Evolutionary conservation across 2,797 vertebrate species (phyloP).

Genomic region (Ispidina picta): DNA sequence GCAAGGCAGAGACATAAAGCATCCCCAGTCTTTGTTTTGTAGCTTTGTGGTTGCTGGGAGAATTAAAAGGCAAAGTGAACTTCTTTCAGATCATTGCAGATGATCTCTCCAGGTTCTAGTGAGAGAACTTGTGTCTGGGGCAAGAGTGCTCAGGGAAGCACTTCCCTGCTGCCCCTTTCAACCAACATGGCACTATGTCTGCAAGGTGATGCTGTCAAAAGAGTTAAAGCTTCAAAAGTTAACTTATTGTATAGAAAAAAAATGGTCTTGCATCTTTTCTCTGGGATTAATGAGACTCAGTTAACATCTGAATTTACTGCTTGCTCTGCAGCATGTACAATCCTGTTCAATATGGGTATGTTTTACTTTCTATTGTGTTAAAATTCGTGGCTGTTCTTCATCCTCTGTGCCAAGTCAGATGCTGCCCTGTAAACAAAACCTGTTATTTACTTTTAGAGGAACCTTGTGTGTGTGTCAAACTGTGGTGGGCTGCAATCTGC

Average conservation of each 20-base stretch:
- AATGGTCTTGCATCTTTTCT: background rate
- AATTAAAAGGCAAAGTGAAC: background rate
- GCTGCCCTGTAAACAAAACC: background rate
- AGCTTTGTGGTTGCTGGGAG: background rate
- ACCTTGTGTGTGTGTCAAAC: background rate
- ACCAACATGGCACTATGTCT: background rate
- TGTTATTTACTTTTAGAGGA: background rate
- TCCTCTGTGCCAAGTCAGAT: background rate
- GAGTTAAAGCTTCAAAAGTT: background rate
- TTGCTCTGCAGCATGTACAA: background rate
- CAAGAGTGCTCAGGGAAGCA: background rate
- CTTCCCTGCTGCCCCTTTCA: background rate
- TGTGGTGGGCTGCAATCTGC: background rate
- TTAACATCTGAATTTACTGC: background rate
- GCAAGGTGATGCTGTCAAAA: rapidly evolving
- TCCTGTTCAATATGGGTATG: background rate
- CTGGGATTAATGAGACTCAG: background rate
- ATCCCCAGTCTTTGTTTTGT: rapidly evolving
- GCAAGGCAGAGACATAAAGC: background rate
- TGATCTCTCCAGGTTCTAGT: background rate
- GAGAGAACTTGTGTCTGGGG: background rate
- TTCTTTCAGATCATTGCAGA: background rate
- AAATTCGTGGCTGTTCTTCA: background rate
- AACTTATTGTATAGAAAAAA: background rate
- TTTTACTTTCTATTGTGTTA: constrained; percentile 11